These are phyloP conservation scores for Drosophila obscura DNA, from an alignment of 1,140 invertebrate genomes.

Conservation along the genomic window DNA sequence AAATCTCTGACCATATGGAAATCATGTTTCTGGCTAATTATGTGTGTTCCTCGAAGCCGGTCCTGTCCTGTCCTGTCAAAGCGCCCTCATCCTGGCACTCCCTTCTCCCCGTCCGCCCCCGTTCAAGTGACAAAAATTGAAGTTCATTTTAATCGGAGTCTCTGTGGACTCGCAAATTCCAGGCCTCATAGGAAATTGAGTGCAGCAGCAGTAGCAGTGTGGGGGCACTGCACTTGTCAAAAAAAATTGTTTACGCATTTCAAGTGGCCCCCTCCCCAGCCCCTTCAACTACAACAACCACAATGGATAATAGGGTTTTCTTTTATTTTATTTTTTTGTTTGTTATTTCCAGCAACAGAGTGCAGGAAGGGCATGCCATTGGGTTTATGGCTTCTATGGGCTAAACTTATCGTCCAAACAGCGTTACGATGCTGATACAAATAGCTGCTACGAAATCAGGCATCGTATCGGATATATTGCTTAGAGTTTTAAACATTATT, in stretches of 20 bases:
- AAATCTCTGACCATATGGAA: conserved; percentile 33
- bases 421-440: too few relatives aligned
- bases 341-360: neutral
- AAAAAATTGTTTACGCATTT: conserved; percentile 69
- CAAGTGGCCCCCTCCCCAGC: conserved; percentile 14
- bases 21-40: conserved; percentile 42
- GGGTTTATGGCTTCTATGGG: neutral
- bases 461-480: too few relatives aligned
- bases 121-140: too few relatives aligned
- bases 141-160: conserved; percentile 6
- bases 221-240: conserved; percentile 38
- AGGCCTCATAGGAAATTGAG: neutral
- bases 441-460: too few relatives aligned
- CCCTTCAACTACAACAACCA: conserved; percentile 9
- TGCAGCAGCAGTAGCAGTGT: neutral
- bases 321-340: too few relatives aligned
- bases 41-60: conserved; percentile 3
- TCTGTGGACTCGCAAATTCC: neutral
- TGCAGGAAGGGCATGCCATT: neutral
- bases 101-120: neutral
- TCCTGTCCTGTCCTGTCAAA: neutral
- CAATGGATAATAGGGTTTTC: conserved; percentile 20
- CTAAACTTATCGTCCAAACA: too few relatives aligned
- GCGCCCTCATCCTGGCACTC: neutral
- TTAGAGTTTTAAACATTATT: too few relatives aligned